Evolutionary conservation across 2,888 invertebrate species (phyloP).

Genomic region (Cyrtodaria siliqua): DNA sequence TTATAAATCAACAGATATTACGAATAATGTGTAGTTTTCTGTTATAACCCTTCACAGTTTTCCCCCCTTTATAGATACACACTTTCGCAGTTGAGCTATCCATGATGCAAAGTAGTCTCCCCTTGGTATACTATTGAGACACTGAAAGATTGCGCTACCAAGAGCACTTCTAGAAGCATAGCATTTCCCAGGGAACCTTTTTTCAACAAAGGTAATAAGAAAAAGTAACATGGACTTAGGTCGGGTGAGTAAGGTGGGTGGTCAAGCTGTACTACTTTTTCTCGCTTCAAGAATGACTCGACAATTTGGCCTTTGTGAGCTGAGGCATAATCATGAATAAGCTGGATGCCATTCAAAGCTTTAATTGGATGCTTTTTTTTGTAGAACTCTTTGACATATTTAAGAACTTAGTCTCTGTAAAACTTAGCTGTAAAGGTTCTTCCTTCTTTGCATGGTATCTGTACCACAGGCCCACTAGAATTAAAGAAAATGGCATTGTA

Average conservation of each 20-base stretch:
- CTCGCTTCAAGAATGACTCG: too few relatives aligned
- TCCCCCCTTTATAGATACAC: neutral
- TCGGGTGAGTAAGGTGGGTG: too few relatives aligned
- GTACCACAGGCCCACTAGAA: neutral
- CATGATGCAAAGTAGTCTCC: slow-evolving; percentile 3
- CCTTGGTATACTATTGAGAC: slow-evolving; percentile 6
- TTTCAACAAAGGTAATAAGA: slow-evolving; percentile 3
- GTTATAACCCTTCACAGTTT: slow-evolving; percentile 4
- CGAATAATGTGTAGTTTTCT: too few relatives aligned
- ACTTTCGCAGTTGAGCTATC: neutral
- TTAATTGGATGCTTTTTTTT: neutral
- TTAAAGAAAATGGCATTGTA: slow-evolving; percentile 22
- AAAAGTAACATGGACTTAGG: neutral
- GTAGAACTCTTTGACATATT: neutral
- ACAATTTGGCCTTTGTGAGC: neutral
- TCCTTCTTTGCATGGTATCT: neutral
- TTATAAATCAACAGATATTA: too few relatives aligned
- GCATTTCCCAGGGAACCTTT: neutral
- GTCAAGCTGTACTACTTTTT: too few relatives aligned
- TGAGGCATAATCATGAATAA: slow-evolving; percentile 6
- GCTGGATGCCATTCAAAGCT: neutral
- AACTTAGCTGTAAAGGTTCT: slow-evolving; percentile 3
- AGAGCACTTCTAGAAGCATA: neutral
- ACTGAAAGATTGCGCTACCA: neutral
- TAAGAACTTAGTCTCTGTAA: neutral